Conservation (phyloP, 1,140 invertebrate genomes). For the Sycobia sp. region DNA sequence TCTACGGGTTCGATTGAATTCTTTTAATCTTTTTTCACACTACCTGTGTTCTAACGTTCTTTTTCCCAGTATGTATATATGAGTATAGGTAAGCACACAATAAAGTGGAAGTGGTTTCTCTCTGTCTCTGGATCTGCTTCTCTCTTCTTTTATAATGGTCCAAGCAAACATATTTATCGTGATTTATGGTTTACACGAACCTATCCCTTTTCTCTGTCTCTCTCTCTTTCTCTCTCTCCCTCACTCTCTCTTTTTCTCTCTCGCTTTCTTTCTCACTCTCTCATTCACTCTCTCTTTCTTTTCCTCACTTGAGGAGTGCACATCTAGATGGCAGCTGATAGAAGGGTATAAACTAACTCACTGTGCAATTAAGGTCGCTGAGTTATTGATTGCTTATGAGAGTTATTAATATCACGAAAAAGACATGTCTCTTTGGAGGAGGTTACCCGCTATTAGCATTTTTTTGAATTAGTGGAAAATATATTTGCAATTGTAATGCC, state of each 20-base stretch:
- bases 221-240: constrained; percentile 12
- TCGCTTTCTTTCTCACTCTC: neutral
- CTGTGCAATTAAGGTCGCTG: constrained; percentile 50
- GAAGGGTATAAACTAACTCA: constrained; percentile 38
- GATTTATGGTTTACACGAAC: constrained; percentile 60
- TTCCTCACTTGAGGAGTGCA: neutral
- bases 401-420: constrained; percentile 43
- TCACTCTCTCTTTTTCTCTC: constrained; percentile 25
- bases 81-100: neutral
- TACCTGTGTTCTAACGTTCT: constrained; percentile 15
- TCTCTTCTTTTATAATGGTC: constrained; percentile 52
- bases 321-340: constrained; percentile 29
- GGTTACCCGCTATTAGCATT: constrained; percentile 16
- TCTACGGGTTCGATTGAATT: constrained; percentile 20
- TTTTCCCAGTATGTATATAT: neutral
- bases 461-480: constrained; percentile 18
- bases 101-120: constrained; percentile 16
- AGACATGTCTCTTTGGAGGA: neutral
- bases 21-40: constrained; percentile 17
- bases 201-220: constrained; percentile 35
- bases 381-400: constrained; percentile 51
- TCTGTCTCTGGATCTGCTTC: constrained; percentile 29
- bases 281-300: no score
- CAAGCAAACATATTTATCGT: constrained; percentile 59
- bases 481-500: neutral